Base-by-base conservation (phyloP, 92 coral and sea anemone genomes). In the Pocillopora grandis region DNA sequence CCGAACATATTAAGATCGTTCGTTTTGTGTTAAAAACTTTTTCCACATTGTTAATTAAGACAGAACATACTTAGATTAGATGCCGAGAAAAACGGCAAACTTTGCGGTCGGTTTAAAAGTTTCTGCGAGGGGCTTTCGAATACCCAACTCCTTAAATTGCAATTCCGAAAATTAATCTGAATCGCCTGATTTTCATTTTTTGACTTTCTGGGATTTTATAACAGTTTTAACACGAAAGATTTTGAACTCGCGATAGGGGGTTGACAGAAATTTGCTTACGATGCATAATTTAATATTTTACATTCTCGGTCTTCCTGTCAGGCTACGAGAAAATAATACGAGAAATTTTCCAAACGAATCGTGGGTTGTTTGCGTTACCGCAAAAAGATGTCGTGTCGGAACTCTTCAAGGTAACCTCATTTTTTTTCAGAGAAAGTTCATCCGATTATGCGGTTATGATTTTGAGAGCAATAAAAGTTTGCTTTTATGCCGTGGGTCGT, bases 221-320 rank as follows among this genome's bases (percentile, higher is more conserved):
- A 35, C 55, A 70, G 75, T 35, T 70, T 70, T 70, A 52, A 27
- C 15, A n/a, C 73, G 71, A 49, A 57, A 27, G 66, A 68, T 55
- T 80, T 81, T 62, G 11, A 15, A 71, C 48, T 59, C 77, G 12
- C 85, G 9, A 71, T 20, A 71, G 85, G 85, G 77, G 85, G 77
- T 36, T 19, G 72, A 56, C 9, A 35, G 52, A 48, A 33, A 74
- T 63, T 83, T 63, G 63, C 74, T 73, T 75, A 83, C 79, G 20
- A 83, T 83, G 72, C 86, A 83, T 83, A 83, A 83, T 83, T 83
- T 83, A 83, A 83, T 83, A 64, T 72, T 82, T 63, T 69, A 69
- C 42, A 70, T 63, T 42, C 71, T 16, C n/a, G 66, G 42, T 71
- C 70, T 58, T 60, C 60, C 85, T 36, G 11, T 59, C 77, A 58